These are phyloP conservation scores for Ciona savignyi DNA, from an alignment of 23 tunicate genomes.

Conservation along the genomic window DNA sequence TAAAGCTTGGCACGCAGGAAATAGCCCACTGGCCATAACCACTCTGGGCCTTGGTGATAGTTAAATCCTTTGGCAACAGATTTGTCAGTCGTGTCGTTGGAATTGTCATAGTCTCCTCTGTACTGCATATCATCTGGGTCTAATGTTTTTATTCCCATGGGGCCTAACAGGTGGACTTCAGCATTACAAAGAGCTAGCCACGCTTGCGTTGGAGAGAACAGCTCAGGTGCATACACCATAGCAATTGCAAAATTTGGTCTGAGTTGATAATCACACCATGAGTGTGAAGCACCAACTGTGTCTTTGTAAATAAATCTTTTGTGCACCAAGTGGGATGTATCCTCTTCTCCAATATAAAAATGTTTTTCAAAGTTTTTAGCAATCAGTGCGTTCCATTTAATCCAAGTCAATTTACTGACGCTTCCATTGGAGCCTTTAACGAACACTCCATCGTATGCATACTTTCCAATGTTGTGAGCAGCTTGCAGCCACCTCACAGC, in stretches of 20 bases:
- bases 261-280: conserved; percentile 96
- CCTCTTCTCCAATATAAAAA: conserved; percentile 51
- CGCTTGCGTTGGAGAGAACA: conserved; percentile 59
- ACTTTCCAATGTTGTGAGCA: conserved; percentile 50
- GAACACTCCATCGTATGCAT: conserved; percentile 83
- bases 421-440: not conserved
- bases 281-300: conserved; percentile 58
- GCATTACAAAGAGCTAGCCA: conserved; percentile 65
- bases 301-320: conserved; percentile 79
- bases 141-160: conserved; percentile 87
- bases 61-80: conserved; percentile 86
- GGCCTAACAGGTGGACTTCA: conserved; percentile 66
- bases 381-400: conserved; percentile 67
- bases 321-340: conserved; percentile 46
- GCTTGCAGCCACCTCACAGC: conserved; percentile 62
- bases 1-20: conserved; percentile 74
- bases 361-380: conserved; percentile 51
- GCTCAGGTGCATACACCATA: conserved; percentile 91
- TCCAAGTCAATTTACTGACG: conserved; percentile 51
- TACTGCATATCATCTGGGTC: conserved; percentile 92
- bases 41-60: conserved; percentile 98
- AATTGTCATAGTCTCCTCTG: conserved; percentile 86
- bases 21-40: conserved; percentile 99
- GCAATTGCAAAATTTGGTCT: conserved; percentile 94
- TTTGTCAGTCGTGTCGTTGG: conserved; percentile 50